Evolutionary conservation across 2,797 vertebrate genomes (phyloP).

Genomic region (Antennarius maculatus): DNA sequence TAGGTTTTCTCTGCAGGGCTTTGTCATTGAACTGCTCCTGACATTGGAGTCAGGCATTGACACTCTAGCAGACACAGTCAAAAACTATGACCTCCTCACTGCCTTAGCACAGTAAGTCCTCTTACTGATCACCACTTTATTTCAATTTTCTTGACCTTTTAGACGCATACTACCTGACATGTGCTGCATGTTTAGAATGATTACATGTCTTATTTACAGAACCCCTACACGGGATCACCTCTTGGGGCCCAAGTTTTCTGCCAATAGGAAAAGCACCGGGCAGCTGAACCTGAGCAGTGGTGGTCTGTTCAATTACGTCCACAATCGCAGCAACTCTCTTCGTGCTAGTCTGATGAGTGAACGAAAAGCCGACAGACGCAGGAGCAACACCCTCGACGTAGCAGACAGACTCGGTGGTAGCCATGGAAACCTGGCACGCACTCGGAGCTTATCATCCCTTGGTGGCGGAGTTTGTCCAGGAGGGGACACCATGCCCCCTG

Average conservation of each 20-base stretch:
- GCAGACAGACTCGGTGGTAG: slow-evolving; percentile 89
- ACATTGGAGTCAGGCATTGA: slow-evolving; percentile 98
- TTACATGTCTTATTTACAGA: slow-evolving; percentile 69
- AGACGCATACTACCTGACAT: neutral
- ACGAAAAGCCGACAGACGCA: slow-evolving; percentile 86
- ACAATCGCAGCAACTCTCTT: slow-evolving; percentile 91
- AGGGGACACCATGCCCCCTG: slow-evolving; percentile 82
- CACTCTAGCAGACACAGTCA: slow-evolving; percentile 95
- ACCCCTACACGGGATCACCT: slow-evolving; percentile 88
- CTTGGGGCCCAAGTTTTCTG: slow-evolving; percentile 92
- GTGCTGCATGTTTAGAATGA: neutral
- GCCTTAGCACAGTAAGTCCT: slow-evolving; percentile 94
- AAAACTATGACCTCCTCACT: slow-evolving; percentile 96
- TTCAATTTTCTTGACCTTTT: neutral
- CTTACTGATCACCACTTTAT: neutral
- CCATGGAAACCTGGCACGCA: slow-evolving; percentile 93
- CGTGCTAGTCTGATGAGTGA: slow-evolving; percentile 90
- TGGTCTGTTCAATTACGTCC: slow-evolving; percentile 80
- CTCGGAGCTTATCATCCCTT: slow-evolving; percentile 94
- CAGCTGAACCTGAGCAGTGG: slow-evolving; percentile 92
- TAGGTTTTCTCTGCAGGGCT: slow-evolving; percentile 82
- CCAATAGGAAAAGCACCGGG: slow-evolving; percentile 98
- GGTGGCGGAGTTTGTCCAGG: slow-evolving; percentile 78
- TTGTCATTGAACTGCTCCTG: slow-evolving; percentile 97
- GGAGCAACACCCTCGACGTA: slow-evolving; percentile 97